phyloP scores from a whole-genome alignment of 2,888 invertebrate species.

The Baronia brevicornis region DNA sequence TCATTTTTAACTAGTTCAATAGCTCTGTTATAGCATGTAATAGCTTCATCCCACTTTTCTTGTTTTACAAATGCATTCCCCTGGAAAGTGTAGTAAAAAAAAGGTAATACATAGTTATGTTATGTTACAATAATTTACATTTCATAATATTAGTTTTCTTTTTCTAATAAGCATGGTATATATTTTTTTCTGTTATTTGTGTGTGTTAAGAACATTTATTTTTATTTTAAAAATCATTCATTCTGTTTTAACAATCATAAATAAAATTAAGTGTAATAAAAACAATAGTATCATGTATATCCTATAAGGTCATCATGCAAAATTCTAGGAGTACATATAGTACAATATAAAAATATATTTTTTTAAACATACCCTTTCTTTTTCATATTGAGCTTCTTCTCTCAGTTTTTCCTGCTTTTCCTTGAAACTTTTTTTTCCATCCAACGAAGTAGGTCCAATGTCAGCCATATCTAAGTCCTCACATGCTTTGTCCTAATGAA shows the following conservation, averaged over 20 bases:
- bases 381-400: slow-evolving; percentile 80
- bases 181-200: no score
- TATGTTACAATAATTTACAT: no score
- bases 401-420: slow-evolving; percentile 65
- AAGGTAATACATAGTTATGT: neutral
- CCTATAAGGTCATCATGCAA: no score
- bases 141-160: no score
- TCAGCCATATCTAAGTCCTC: slow-evolving; percentile 76
- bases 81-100: slow-evolving; percentile 41
- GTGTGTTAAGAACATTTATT: no score
- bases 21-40: slow-evolving; percentile 90
- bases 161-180: no score
- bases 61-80: slow-evolving; percentile 89
- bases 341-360: no score
- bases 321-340: no score
- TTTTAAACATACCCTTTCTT: slow-evolving; percentile 80
- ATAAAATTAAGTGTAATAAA: no score
- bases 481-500: slow-evolving; percentile 79
- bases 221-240: no score
- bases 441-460: slow-evolving; percentile 54
- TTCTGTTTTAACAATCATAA: no score
- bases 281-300: no score
- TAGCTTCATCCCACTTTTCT: slow-evolving; percentile 89
- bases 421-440: slow-evolving; percentile 69
- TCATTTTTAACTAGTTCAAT: slow-evolving; percentile 87